Evolutionary conservation across 2,797 vertebrate species (phyloP).

Genomic region (Neopelma chrysocephalum): DNA sequence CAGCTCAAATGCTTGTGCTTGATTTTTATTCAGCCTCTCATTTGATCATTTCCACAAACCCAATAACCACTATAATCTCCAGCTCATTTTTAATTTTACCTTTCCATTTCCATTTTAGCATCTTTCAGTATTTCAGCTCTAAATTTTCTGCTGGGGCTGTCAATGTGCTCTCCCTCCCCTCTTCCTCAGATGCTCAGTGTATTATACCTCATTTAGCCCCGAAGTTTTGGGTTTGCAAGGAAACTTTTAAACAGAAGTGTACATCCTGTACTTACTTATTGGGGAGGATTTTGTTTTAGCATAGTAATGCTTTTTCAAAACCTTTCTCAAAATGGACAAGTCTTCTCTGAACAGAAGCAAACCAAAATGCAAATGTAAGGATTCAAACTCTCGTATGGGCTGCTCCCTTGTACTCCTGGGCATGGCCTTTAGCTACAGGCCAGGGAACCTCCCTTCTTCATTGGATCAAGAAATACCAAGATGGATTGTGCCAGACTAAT

Average conservation of each 20-base stretch:
- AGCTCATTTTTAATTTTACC: slow-evolving; percentile 19
- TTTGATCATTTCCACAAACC: slow-evolving; percentile 2
- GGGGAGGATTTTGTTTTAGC: background rate
- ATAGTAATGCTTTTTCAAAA: background rate
- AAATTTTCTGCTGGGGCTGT: background rate
- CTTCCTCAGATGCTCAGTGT: background rate
- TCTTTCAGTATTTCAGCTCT: background rate
- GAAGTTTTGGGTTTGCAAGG: background rate
- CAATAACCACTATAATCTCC: background rate
- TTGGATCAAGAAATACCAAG: background rate
- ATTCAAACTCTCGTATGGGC: background rate
- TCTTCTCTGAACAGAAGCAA: background rate
- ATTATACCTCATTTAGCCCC: background rate
- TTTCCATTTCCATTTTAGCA: background rate
- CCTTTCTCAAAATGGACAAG: background rate
- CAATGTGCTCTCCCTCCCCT: rapidly evolving
- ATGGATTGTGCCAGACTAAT: background rate
- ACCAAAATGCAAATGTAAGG: background rate
- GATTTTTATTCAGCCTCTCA: slow-evolving; percentile 26
- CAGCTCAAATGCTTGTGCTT: background rate
- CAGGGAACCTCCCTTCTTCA: background rate
- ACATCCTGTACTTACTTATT: background rate
- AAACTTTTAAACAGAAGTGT: background rate
- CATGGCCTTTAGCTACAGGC: background rate
- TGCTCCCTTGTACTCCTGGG: background rate